Evolutionary conservation across 2,113 vertebrate genomes (phyloP).

Genomic region (Stegostoma tigrinum): DNA sequence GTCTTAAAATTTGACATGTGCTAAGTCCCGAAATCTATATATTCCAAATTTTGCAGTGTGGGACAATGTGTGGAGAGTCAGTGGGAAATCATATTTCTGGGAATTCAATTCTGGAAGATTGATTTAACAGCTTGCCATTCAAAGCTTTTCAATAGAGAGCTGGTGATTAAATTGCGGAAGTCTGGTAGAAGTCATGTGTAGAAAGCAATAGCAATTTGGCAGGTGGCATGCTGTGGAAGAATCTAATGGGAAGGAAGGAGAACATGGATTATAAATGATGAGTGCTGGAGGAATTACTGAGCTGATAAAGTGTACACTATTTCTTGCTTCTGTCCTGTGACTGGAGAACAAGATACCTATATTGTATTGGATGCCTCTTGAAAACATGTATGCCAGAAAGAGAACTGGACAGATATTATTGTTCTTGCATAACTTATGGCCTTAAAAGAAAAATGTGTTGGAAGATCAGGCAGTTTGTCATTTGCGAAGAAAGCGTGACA

Average conservation of each 20-base stretch:
- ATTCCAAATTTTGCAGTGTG: background rate
- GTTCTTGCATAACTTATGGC: too few species aligned
- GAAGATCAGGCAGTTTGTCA: background rate
- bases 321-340: background rate
- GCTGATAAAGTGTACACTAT: background rate
- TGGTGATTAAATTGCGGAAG: constrained; percentile 6
- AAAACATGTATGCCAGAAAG: background rate
- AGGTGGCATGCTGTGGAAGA: background rate
- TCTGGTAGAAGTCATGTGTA: background rate
- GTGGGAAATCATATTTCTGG: background rate
- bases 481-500: background rate
- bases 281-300: background rate
- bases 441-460: background rate
- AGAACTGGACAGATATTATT: background rate
- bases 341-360: background rate
- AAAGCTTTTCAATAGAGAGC: background rate
- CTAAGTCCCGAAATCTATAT: background rate
- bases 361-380: too few species aligned
- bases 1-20: background rate
- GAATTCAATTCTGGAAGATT: constrained; percentile 23
- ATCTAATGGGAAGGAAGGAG: background rate
- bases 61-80: constrained; percentile 7
- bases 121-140: background rate
- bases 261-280: background rate
- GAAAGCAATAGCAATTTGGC: background rate